Evolutionary conservation across 2,888 invertebrate species (phyloP).

Genomic region (Pandemis heparana): DNA sequence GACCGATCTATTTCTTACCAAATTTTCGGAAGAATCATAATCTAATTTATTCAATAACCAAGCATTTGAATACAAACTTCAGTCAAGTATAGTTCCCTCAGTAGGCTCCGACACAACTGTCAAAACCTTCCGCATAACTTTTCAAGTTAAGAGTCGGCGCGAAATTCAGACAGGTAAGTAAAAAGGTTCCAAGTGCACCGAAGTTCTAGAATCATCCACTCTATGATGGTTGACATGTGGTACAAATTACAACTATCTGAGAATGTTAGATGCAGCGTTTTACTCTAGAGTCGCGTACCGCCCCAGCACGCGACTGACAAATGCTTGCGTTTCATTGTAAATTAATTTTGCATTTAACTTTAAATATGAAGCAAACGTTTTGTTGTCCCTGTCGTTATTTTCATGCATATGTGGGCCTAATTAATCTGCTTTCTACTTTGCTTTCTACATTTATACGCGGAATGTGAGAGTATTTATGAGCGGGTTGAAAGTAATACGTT

Average conservation of each 20-base stretch:
- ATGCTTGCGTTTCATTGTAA: background rate
- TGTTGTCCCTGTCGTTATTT: too few relatives aligned
- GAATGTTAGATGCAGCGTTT: background rate
- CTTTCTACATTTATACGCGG: too few relatives aligned
- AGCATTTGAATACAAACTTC: too few relatives aligned
- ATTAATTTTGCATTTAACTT: background rate
- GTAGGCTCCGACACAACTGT: background rate
- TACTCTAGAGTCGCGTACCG: background rate
- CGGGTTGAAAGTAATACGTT: too few relatives aligned
- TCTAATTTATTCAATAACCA: too few relatives aligned
- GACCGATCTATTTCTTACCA: too few relatives aligned
- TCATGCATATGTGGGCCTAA: too few relatives aligned
- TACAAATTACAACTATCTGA: background rate
- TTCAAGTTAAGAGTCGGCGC: background rate
- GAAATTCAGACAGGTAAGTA: background rate
- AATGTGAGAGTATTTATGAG: too few relatives aligned
- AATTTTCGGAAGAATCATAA: too few relatives aligned
- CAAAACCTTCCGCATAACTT: conserved; percentile 18
- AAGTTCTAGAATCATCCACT: background rate
- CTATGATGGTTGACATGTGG: background rate
- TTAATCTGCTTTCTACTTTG: too few relatives aligned
- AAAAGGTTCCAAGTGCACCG: background rate
- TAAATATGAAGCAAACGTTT: too few relatives aligned
- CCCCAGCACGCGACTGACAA: background rate
- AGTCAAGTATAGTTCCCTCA: background rate